Evolutionary conservation across 2,797 vertebrate genomes (phyloP).

Genomic region (Poeciliopsis turneri): DNA sequence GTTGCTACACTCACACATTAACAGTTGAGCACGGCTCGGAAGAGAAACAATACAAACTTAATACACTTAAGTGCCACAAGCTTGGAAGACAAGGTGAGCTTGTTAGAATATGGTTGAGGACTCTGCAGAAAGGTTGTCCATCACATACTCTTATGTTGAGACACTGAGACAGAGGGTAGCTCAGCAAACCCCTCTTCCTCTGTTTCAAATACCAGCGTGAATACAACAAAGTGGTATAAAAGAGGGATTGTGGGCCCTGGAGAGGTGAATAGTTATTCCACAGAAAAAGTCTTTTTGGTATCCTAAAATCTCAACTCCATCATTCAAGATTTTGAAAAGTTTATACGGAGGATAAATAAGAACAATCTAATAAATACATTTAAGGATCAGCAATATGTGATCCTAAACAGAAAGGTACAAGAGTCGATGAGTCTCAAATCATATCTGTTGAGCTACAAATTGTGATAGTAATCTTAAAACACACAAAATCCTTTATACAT

Average conservation of each 20-base stretch:
- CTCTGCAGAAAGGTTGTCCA: slow-evolving; percentile 59
- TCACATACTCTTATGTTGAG: slow-evolving; percentile 57
- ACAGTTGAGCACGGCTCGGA: slow-evolving; percentile 65
- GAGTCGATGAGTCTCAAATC: slow-evolving; percentile 62
- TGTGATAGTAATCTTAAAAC: slow-evolving; percentile 64
- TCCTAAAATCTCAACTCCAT: slow-evolving; percentile 75
- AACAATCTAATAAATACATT: slow-evolving; percentile 76
- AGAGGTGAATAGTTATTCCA: slow-evolving; percentile 60
- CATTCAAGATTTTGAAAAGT: slow-evolving; percentile 72
- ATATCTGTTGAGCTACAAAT: slow-evolving; percentile 70
- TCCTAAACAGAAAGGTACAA: slow-evolving; percentile 73
- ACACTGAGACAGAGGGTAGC: slow-evolving; percentile 57
- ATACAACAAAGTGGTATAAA: slow-evolving; percentile 71
- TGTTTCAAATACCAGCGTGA: slow-evolving; percentile 63
- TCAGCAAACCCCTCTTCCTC: slow-evolving; percentile 48
- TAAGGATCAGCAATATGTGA: slow-evolving; percentile 83
- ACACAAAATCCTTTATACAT: slow-evolving; percentile 76
- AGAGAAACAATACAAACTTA: slow-evolving; percentile 62
- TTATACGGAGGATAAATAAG: slow-evolving; percentile 79
- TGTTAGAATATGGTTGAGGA: slow-evolving; percentile 73
- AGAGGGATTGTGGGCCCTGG: slow-evolving; percentile 57
- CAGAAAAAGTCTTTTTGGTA: slow-evolving; percentile 79
- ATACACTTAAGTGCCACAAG: slow-evolving; percentile 68
- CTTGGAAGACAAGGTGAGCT: slow-evolving; percentile 86
- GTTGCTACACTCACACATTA: slow-evolving; percentile 54